Base-by-base conservation (phyloP, 2,888 invertebrate genomes). In the Anagyrus pseudococci region DNA sequence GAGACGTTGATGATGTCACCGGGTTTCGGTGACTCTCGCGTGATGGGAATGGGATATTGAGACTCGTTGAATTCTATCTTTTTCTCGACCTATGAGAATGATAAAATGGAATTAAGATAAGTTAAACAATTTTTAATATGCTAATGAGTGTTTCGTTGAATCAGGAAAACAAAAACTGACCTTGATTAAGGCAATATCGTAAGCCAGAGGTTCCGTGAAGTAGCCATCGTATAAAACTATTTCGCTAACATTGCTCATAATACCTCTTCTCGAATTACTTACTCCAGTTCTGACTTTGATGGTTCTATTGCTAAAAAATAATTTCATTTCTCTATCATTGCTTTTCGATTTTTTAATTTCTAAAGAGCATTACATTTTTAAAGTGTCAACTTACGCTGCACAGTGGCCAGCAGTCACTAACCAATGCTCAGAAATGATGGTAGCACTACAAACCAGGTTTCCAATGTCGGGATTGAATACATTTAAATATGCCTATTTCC, bases 381-480 rank as follows among this genome's bases (percentile, higher is more conserved):
- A 19, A 41, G 25, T 20, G n/a, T 19, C 50, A 25, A 44, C 29
- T 17, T 10, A 60, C 61, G n/a, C 13, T 10, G 25, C 19, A 15
- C 61, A 56, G 23, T 61, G 61, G 26, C 56, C 61, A 2, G 61
- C 61, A n/a, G 61, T 20, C 43, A 61, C n/a, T 37, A 61, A 1
- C 61, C 61, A 61, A 25, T 26, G 17, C 19, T 56, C 40, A 4
- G 61, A 44, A 37, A 61, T 13, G 13, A 61, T 61, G 0, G 61
- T n/a, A 8, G 61, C 61, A 6, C 61, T 50, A 20, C 56, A n/a
- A 17, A 44, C 3, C 54, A 41, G 1, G 1, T 8, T 26, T 54
- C 20, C 3, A 4, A 20, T 17, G 50, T 10, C 23, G 1, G n/a
- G 8, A 3, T 19, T n/a, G n/a, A n/a, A 1, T 10, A 43, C 41